Evolutionary conservation across 1,140 invertebrate genomes (phyloP).

Genomic region (Bombus affinis): DNA sequence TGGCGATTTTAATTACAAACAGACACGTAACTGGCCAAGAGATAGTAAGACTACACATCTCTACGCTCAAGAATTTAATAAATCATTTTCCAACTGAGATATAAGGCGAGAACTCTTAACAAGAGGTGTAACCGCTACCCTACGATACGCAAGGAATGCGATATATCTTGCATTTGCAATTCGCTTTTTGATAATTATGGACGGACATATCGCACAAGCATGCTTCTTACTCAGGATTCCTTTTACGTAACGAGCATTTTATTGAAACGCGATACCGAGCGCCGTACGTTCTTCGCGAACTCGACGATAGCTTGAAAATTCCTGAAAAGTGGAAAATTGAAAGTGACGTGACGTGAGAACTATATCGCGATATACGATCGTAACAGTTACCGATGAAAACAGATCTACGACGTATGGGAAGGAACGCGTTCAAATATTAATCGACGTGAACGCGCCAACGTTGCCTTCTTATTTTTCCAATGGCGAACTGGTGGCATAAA

Average conservation of each 20-base stretch:
- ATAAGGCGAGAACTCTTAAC: background rate
- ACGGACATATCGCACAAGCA: background rate
- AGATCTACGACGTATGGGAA: background rate
- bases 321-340: constrained; percentile 3
- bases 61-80: constrained; percentile 23
- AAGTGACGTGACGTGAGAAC: constrained; percentile 26
- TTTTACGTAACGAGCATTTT: constrained; percentile 19
- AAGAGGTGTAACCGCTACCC: constrained; percentile 44
- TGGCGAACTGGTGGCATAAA: background rate
- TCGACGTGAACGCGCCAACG: background rate
- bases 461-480: background rate
- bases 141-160: constrained; percentile 52
- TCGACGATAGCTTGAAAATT: constrained; percentile 28
- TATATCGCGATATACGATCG: background rate
- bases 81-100: constrained; percentile 34
- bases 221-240: constrained; percentile 36
- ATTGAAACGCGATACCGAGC: constrained; percentile 25
- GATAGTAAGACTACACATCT: background rate
- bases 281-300: background rate
- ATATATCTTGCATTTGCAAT: constrained; percentile 36
- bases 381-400: no score
- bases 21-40: background rate
- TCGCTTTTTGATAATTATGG: constrained; percentile 33
- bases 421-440: constrained; percentile 2
- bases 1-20: constrained; percentile 37